Base-by-base conservation (phyloP, 2,113 vertebrate genomes). In the Cynoglossus semilaevis region DNA sequence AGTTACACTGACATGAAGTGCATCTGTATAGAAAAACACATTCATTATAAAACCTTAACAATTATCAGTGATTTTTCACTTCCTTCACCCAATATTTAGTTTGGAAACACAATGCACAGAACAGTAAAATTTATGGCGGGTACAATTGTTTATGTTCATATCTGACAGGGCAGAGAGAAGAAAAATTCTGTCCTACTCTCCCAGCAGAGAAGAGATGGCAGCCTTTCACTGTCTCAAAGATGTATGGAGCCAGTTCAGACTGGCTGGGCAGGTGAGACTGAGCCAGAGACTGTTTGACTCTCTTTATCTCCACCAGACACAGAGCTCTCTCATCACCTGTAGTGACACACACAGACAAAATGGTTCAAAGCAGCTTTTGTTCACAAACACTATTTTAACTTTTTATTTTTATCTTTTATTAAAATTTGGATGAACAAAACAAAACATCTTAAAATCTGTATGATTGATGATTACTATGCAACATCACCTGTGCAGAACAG, bases 181-280 rank as follows among this genome's bases (percentile, higher is more conserved):
- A n/a, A n/a, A n/a, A n/a, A n/a, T n/a, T n/a, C n/a, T 22, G 19
- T 56, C 90, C 58, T 86, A 98, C 96, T 91, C 94, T 94, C 77
- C 97, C 97, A 9, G 94, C 94, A 62, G 94, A 93, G 70, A 99
- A 99, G 70, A 99, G 89, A 71, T 99, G 97, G 79, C 97, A 99
- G 72, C 97, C 97, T 88, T 98, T 98, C 77, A 99, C 94, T 1
- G 95, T 94, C 87, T 99, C 97, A 45, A 99, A 98, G 72, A 98
- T 67, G 61, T 91, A 95, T 17, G 96, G 94, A 1, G 92, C 88
- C 68, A 99, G 77, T 48, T 99, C 96, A 0, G 96, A 94, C 85
- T 97, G 95, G 62, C 92, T 93, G 5, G 97, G 95, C 67, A 99
- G 92, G 85, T 99, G 97, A n/a, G 95, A 93, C 87, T 99, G 97